Evolutionary conservation across 2,888 invertebrate genomes (phyloP).

Genomic region (Eupelmus urozonus): DNA sequence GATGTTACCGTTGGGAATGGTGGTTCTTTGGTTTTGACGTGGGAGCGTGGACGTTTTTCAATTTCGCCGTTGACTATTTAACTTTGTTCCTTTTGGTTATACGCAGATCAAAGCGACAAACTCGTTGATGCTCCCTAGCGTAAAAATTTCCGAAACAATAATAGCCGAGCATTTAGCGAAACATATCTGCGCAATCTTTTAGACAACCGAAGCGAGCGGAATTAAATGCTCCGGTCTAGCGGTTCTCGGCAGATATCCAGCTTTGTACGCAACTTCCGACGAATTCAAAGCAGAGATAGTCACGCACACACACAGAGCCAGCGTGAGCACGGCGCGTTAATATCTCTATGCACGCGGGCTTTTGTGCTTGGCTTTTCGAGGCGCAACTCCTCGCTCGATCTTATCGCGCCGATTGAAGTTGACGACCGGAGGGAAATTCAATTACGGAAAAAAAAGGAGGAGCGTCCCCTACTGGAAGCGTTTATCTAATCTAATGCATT

Average conservation of each 20-base stretch:
- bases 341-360: slow-evolving; percentile 20
- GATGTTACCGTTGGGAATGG: too few relatives aligned
- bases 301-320: background rate
- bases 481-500: slow-evolving; percentile 57
- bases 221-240: slow-evolving; percentile 1
- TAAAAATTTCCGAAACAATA: too few relatives aligned
- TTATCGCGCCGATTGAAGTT: slow-evolving; percentile 63
- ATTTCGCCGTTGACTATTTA: too few relatives aligned
- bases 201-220: background rate
- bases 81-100: too few relatives aligned
- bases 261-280: background rate
- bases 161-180: too few relatives aligned
- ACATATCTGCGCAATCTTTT: background rate
- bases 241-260: background rate
- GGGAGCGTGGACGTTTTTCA: too few relatives aligned
- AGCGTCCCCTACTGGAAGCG: slow-evolving; percentile 36
- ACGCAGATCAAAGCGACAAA: too few relatives aligned
- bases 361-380: slow-evolving; percentile 31
- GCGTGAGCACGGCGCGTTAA: slow-evolving; percentile 30
- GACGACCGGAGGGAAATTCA: slow-evolving; percentile 64
- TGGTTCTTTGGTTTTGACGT: too few relatives aligned
- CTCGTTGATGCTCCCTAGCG: too few relatives aligned
- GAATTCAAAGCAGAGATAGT: too few relatives aligned
- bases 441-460: slow-evolving; percentile 59
- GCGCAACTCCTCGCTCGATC: slow-evolving; percentile 41